Conservation (phyloP, 2,888 invertebrate genomes). For the Zootermopsis nevadensis region DNA sequence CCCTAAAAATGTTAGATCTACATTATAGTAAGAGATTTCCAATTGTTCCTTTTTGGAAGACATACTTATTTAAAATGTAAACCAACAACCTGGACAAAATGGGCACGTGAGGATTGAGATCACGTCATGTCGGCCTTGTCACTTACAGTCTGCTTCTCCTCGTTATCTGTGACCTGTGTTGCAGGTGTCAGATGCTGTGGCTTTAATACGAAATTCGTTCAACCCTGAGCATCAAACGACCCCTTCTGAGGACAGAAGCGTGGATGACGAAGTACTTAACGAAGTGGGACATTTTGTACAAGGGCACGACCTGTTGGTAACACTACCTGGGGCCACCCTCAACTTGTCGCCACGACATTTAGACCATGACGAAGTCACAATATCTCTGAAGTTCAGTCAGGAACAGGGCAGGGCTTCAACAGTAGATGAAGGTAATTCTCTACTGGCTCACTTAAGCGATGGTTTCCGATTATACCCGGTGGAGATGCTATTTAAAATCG, state of each 20-base stretch:
- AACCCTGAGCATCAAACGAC: slow-evolving; percentile 65
- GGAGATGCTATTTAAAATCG: no score
- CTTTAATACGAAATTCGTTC: slow-evolving; percentile 78
- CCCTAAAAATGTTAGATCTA: no score
- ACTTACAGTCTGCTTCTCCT: no score
- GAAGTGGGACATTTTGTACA: slow-evolving; percentile 78
- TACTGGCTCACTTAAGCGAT: no score
- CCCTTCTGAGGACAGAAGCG: slow-evolving; percentile 63
- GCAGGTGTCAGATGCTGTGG: slow-evolving; percentile 79
- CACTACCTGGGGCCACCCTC: slow-evolving; percentile 76
- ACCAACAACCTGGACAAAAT: no score
- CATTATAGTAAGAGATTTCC: no score
- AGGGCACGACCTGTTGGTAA: slow-evolving; percentile 83
- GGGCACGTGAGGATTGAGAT: no score
- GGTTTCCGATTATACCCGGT: no score
- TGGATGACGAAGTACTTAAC: slow-evolving; percentile 72
- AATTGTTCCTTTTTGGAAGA: no score
- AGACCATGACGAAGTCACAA: slow-evolving; percentile 78
- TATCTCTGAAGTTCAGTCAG: slow-evolving; percentile 75
- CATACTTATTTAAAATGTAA: no score
- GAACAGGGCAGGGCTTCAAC: slow-evolving; percentile 56
- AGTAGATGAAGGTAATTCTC: slow-evolving; percentile 52
- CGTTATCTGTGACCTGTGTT: not conserved
- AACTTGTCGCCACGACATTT: slow-evolving; percentile 83
- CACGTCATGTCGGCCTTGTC: no score